A percentile compares a stretch with the other conserved stretches of the same genome.
phyloP scores from a whole-genome alignment of 2,113 vertebrate species.

The Melanerpes aurifrons region DNA sequence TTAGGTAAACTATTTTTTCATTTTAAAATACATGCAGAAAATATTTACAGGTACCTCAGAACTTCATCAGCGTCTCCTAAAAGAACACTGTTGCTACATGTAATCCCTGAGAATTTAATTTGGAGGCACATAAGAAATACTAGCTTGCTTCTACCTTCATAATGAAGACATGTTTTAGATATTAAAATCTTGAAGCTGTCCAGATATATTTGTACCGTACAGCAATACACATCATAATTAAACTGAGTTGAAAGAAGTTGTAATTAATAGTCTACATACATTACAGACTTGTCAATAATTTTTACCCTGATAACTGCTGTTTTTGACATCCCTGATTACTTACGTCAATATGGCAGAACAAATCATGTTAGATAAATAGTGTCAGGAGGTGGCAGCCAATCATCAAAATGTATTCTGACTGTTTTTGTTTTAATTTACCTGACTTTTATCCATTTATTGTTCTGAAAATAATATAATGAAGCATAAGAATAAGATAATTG shows the following conservation, averaged over 20 bases:
- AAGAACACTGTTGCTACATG: not conserved
- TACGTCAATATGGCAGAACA: not conserved
- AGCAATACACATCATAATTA: not conserved
- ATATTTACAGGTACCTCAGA: not conserved
- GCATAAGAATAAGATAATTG: not conserved
- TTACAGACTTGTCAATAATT: not conserved
- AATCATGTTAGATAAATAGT: not conserved
- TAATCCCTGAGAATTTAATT: not conserved
- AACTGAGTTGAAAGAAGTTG: not conserved
- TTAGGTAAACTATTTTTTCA: not conserved
- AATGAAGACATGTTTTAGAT: not conserved
- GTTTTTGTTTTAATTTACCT: not conserved
- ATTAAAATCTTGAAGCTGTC: not conserved
- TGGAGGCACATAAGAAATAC: not conserved
- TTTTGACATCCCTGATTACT: not conserved
- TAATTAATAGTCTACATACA: not conserved
- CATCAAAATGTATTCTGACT: not conserved
- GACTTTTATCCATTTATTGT: not conserved
- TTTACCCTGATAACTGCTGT: not conserved
- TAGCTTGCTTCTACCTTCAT: not conserved
- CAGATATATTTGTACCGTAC: not conserved
- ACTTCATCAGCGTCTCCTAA: not conserved
- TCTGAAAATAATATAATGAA: constrained; percentile 1
- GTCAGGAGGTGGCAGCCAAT: not conserved
- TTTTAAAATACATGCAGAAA: not conserved